These are phyloP conservation scores for Mythimna lalbum DNA, from an alignment of 2,888 invertebrate species.

Conservation along the genomic window DNA sequence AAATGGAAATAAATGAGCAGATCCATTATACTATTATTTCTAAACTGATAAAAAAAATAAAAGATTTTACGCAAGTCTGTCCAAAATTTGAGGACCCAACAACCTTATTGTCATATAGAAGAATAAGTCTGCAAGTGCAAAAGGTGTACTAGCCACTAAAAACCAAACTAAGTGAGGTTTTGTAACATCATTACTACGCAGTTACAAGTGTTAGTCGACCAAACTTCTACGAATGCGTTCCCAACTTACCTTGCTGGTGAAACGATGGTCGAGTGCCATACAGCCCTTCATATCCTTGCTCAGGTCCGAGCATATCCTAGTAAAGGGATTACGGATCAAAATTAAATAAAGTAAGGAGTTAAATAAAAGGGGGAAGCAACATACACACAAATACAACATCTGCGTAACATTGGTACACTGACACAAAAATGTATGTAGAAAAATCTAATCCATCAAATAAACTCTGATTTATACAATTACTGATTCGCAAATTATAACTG, in stretches of 20 bases:
- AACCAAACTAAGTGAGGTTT: slow-evolving; percentile 58
- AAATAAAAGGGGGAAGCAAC: slow-evolving; percentile 61
- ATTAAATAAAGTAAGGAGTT: slow-evolving; percentile 65
- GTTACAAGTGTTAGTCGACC: slow-evolving; percentile 74
- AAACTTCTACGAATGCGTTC: slow-evolving; percentile 67
- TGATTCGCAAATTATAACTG: slow-evolving; percentile 28
- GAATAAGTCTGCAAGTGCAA: background rate
- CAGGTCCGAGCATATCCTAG: slow-evolving; percentile 97
- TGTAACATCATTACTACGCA: slow-evolving; percentile 60
- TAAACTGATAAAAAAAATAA: too few species aligned
- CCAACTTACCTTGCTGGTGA: slow-evolving; percentile 95
- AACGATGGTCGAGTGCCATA: slow-evolving; percentile 98
- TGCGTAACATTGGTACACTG: slow-evolving; percentile 12
- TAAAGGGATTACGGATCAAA: slow-evolving; percentile 79
- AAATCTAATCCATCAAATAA: slow-evolving; percentile 19
- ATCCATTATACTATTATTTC: background rate
- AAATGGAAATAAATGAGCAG: background rate
- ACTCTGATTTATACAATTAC: slow-evolving; percentile 20
- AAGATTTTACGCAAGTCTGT: background rate
- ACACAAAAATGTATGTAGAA: background rate
- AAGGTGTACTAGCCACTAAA: slow-evolving; percentile 39
- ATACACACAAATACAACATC: slow-evolving; percentile 52
- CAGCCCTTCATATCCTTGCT: slow-evolving; percentile 98
- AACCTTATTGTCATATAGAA: background rate
- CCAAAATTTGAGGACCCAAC: background rate